Conservation (phyloP, 2,113 vertebrate genomes). For the Pachypanchax playfairii region DNA sequence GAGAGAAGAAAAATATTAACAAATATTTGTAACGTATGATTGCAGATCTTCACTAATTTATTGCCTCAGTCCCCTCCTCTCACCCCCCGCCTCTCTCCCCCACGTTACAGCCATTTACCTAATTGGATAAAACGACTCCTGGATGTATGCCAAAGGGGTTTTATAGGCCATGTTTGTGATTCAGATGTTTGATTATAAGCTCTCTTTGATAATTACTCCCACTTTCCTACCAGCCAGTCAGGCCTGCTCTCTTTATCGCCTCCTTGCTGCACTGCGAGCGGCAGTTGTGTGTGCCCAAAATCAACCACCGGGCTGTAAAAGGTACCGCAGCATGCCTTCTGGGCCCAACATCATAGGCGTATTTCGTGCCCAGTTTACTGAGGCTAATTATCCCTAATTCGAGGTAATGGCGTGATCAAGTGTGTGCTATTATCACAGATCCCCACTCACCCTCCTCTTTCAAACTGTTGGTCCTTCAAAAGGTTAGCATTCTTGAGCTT, state of each 20-base stretch:
- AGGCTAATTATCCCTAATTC: conserved; percentile 82
- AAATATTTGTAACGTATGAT: conserved; percentile 62
- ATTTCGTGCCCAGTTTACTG: conserved; percentile 78
- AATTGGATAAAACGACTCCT: conserved; percentile 83
- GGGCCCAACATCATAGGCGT: conserved; percentile 78
- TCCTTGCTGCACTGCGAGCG: conserved; percentile 68
- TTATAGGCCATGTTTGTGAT: conserved; percentile 79
- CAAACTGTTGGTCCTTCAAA: conserved; percentile 64
- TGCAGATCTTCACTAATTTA: conserved; percentile 65
- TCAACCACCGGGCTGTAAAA: conserved; percentile 78
- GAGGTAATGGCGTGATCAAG: conserved; percentile 80
- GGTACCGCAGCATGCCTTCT: conserved; percentile 79
- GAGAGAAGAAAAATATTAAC: conserved; percentile 56
- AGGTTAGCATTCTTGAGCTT: conserved; percentile 64
- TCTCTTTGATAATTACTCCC: conserved; percentile 82
- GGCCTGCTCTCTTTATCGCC: conserved; percentile 73
- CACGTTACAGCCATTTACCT: conserved; percentile 79
- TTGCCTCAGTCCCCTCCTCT: conserved; percentile 52
- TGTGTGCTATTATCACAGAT: conserved; percentile 75
- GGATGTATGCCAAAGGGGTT: conserved; percentile 79
- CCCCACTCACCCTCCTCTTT: conserved; percentile 69
- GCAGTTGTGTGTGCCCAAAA: conserved; percentile 74
- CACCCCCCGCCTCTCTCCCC: conserved; percentile 42
- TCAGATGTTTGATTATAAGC: conserved; percentile 82
- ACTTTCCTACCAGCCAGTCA: conserved; percentile 72